phyloP scores from a whole-genome alignment of 1,140 invertebrate genomes.

The Drosophila melanogaster region Release_6_plus_ISO1_MT NT_033777.3:25783501-25784000 shows the following conservation, averaged over 20 bases:
- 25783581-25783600: background rate
- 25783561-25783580: conserved; percentile 32
- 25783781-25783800: conserved; percentile 65
- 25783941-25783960: conserved; percentile 11
- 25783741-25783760: conserved; percentile 2
- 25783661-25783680: conserved; percentile 11
- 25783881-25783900: conserved; percentile 49
- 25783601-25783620: conserved; percentile 37
- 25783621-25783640: conserved; percentile 27
- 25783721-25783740: conserved; percentile 28
- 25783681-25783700: conserved; percentile 64
- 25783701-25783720: conserved; percentile 67
- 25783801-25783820: conserved; percentile 77
- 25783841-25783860: conserved; percentile 32
- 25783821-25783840: conserved; percentile 23
- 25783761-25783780: conserved; percentile 40
- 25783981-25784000: conserved; percentile 26
- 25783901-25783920: conserved; percentile 35
- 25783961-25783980: conserved; percentile 26
- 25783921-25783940: conserved; percentile 48
- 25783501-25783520: conserved; percentile 1
- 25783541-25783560: conserved; percentile 49
- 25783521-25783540: conserved; percentile 5
- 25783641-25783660: conserved; percentile 15
- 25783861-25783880: conserved; percentile 1